Evolutionary conservation across 2,113 vertebrate genomes (phyloP), one percentile per base, ranked within the genome.

Genomic region (Macrotis lagotis): DNA sequence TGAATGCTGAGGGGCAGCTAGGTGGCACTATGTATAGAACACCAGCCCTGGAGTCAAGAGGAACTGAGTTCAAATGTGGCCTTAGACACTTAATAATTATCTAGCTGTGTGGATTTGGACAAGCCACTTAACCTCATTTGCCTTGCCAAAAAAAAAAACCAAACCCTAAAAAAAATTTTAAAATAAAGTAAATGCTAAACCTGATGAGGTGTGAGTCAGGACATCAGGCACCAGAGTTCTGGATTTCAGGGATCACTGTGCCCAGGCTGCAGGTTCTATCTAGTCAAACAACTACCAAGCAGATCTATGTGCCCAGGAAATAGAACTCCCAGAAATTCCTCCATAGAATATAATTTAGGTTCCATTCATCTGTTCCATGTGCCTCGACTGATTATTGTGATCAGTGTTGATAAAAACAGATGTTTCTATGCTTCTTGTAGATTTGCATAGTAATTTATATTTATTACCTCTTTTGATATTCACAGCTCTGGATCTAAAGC

Each of bases 191-290:
- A n/a, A n/a, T n/a, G n/a, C n/a, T n/a, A n/a, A n/a, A n/a, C n/a
- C n/a, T n/a, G n/a, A n/a, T n/a, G n/a, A n/a, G n/a, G n/a, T n/a
- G n/a, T n/a, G n/a, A n/a, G n/a, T n/a, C n/a, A n/a, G n/a, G n/a
- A n/a, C n/a, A n/a, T n/a, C 52, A 51, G 59, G 37, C 96, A 52
- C 97, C 48, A 37, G 51, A 28, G 44, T 96, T 92, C 48, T 74
- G 0, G 91, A 48, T 92, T 91, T 88, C 48, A 94, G 50, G 66
- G 28, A 51, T 49, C 8, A 88, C 0, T 91, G 95, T 51, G 48
- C 31, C 12, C 4, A 94, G 93, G 66, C 26, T 74, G 66, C 53
- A 8, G 19, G 53, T 94, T 94, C 90, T 25, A 50, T 94, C 93
- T 96, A 94, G 26, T 83, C 44, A 89, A 31, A 24, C 51, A 52